Conservation (phyloP, 2,113 vertebrate species). For the Solenodon paradoxus region DNA sequence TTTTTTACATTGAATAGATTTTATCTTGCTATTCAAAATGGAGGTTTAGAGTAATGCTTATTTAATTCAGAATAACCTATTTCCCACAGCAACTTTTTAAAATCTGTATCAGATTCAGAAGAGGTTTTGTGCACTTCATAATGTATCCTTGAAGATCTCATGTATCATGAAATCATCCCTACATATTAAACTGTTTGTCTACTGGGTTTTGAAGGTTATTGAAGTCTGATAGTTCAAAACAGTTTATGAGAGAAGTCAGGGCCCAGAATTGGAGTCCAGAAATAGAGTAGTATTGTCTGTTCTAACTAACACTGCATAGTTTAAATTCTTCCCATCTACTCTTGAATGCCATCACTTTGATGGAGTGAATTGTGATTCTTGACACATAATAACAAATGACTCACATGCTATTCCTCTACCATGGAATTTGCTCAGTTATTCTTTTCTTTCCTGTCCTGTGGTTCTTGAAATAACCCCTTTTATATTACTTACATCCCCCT, state of each 20-base stretch:
- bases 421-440: not conserved
- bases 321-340: not conserved
- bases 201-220: not conserved
- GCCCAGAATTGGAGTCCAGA: not conserved
- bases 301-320: not conserved
- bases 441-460: not conserved
- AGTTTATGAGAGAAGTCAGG: not conserved
- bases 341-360: not conserved
- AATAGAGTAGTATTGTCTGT: not conserved
- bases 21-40: constrained; percentile 1
- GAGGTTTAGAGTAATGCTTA: not conserved
- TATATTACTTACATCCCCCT: not conserved
- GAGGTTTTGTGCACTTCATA: not conserved
- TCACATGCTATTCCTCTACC: not conserved
- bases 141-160: not conserved
- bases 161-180: not conserved
- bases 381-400: constrained; percentile 7
- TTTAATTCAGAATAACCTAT: not conserved
- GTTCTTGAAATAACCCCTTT: constrained; percentile 46
- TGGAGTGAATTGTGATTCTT: constrained; percentile 15
- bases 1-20: not conserved
- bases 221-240: not conserved
- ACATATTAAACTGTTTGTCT: not conserved
- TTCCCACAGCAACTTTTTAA: not conserved
- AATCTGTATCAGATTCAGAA: not conserved